These are phyloP conservation scores for Mimas tiliae DNA, from an alignment of 2,888 invertebrate genomes.

Conservation along the genomic window DNA sequence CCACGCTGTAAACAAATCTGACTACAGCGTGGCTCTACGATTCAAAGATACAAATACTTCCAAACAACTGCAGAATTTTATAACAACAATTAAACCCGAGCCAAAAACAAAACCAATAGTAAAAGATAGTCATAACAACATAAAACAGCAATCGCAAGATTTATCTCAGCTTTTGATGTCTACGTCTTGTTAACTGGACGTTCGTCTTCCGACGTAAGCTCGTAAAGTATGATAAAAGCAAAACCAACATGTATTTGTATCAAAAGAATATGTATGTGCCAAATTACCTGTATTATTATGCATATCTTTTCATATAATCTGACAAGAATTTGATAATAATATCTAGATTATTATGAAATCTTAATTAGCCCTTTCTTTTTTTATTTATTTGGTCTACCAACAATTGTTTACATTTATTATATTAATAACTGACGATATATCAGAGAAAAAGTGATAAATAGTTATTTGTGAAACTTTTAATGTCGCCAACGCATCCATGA, in stretches of 20 bases:
- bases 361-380: no score
- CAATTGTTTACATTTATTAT: no score
- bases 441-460: no score
- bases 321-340: no score
- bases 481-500: no score
- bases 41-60: not conserved
- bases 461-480: no score
- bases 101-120: slow-evolving; percentile 6
- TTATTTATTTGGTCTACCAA: no score
- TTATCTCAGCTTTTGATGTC: slow-evolving; percentile 16
- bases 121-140: slow-evolving; percentile 3
- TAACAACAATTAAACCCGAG: slow-evolving; percentile 9
- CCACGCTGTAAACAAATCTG: no score
- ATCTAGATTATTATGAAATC: no score
- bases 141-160: slow-evolving; percentile 1
- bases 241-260: slow-evolving; percentile 1
- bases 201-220: slow-evolving; percentile 13
- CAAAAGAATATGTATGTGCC: not conserved
- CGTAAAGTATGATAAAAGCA: slow-evolving; percentile 12
- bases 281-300: not conserved
- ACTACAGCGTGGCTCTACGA: no score
- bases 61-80: not conserved
- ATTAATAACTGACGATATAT: no score
- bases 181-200: not conserved
- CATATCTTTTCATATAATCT: no score